These are phyloP conservation scores for Xanthorhoe designata DNA, from an alignment of 2,888 invertebrate species.

Conservation along the genomic window DNA sequence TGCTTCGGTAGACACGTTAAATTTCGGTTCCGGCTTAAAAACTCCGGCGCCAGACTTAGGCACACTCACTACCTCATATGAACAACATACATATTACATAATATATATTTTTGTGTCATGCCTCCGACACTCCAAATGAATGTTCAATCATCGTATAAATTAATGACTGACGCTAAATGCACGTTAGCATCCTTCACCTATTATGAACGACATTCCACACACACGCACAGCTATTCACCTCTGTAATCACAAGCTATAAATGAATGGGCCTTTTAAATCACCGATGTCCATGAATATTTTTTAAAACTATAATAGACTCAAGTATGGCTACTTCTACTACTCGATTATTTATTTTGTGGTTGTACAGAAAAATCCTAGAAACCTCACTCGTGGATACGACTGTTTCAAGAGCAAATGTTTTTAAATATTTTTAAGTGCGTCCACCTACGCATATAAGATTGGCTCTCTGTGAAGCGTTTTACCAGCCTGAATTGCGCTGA, in stretches of 20 bases:
- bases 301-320: neutral
- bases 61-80: too few species aligned
- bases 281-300: neutral
- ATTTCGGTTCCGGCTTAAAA: too few species aligned
- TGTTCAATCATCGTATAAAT: constrained; percentile 5
- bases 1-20: too few species aligned
- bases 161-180: constrained; percentile 13
- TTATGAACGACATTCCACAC: constrained; percentile 26
- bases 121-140: neutral
- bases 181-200: constrained; percentile 25
- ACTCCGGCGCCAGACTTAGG: too few species aligned
- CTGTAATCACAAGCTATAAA: constrained; percentile 10
- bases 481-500: neutral
- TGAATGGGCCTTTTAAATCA: constrained; percentile 10
- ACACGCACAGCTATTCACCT: constrained; percentile 24
- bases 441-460: too few species aligned
- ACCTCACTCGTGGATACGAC: too few species aligned
- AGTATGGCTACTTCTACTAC: neutral
- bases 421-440: too few species aligned
- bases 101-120: neutral
- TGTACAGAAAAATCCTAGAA: neutral
- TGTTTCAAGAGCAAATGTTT: too few species aligned
- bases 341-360: too few species aligned
- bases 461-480: neutral
- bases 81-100: too few species aligned